Conservation (phyloP, 2,113 vertebrate genomes). For the Brachyhypopomus gauderio region DNA sequence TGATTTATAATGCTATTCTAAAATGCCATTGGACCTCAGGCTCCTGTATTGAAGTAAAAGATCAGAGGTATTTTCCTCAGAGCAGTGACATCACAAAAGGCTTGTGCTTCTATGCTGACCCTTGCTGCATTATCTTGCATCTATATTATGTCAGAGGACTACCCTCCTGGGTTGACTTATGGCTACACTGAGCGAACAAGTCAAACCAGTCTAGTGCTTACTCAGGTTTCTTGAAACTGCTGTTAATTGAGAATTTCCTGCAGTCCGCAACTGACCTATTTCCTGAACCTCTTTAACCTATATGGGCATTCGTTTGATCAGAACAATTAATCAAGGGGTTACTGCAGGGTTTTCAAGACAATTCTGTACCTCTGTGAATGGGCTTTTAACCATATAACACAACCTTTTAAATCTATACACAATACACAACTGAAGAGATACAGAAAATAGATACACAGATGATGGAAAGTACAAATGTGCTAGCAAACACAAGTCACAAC, state of each 20-base stretch:
- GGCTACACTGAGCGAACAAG: constrained; percentile 58
- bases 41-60: background rate
- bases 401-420: background rate
- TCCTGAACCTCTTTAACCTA: background rate
- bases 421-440: too few species aligned
- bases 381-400: background rate
- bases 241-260: constrained; percentile 35
- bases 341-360: background rate
- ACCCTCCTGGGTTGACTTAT: constrained; percentile 40
- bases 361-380: background rate
- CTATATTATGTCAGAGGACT: constrained; percentile 26
- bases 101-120: background rate
- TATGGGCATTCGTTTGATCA: background rate
- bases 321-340: background rate
- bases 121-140: background rate
- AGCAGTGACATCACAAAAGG: background rate
- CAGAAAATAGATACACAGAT: too few species aligned
- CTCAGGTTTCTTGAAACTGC: constrained; percentile 45
- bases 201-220: constrained; percentile 63
- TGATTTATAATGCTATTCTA: background rate
- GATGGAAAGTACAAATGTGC: too few species aligned
- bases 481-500: too few species aligned
- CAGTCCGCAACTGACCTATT: background rate
- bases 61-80: background rate
- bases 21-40: constrained; percentile 1